Evolutionary conservation across 2,797 vertebrate genomes (phyloP).

Genomic region (Xiphophorus birchmanni): DNA sequence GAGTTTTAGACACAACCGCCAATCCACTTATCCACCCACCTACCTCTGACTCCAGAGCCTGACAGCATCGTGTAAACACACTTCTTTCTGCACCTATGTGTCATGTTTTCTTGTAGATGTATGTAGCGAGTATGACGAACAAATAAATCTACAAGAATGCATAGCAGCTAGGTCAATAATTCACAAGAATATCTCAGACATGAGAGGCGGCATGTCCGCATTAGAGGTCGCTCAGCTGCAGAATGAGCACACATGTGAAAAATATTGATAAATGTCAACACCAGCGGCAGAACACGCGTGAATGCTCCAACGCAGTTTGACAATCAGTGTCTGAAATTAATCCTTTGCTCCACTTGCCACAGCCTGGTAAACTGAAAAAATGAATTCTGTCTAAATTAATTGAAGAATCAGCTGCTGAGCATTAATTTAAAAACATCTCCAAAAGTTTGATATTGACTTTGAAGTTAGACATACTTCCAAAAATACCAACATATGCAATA

Average conservation of each 20-base stretch:
- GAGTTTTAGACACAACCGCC: conserved; percentile 78
- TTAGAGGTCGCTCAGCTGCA: conserved; percentile 28
- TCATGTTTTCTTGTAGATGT: conserved; percentile 32
- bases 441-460: conserved; percentile 52
- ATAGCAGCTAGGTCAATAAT: conserved; percentile 13
- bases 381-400: conserved; percentile 53
- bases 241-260: conserved; percentile 18
- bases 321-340: conserved; percentile 67
- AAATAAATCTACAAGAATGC: conserved; percentile 27
- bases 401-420: conserved; percentile 45
- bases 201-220: conserved; percentile 12
- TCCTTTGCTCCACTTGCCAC: conserved; percentile 52
- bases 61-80: conserved; percentile 65
- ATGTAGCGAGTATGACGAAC: conserved; percentile 27
- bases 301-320: conserved; percentile 43
- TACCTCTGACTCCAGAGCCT: conserved; percentile 65
- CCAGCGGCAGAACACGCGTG: conserved; percentile 30
- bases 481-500: conserved; percentile 1
- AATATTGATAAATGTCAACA: conserved; percentile 40
- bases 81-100: conserved; percentile 47
- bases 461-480: conserved; percentile 17
- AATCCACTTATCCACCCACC: conserved; percentile 81
- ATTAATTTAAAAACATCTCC: conserved; percentile 45
- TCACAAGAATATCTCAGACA: conserved; percentile 23
- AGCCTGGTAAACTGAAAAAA: conserved; percentile 48